phyloP scores from a whole-genome alignment of 2,797 vertebrate genomes.

The Lutjanus argentimaculatus region DNA sequence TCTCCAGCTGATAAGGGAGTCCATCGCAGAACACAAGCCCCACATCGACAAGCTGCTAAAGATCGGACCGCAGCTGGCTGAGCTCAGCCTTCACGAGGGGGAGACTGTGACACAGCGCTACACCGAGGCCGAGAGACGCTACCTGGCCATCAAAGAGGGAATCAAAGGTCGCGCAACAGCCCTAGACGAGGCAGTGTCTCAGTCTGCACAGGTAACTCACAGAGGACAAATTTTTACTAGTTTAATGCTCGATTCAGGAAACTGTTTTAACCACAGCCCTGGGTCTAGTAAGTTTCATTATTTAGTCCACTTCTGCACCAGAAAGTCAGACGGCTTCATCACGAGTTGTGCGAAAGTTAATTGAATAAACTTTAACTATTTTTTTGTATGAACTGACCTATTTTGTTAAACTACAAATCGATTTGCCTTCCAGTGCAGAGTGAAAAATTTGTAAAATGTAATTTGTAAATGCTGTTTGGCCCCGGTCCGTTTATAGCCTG shows the following conservation, averaged over 20 bases:
- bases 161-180: conserved; percentile 92
- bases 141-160: conserved; percentile 94
- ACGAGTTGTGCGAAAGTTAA: neutral
- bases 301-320: neutral
- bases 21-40: conserved; percentile 97
- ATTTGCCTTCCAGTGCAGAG: neutral
- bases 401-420: neutral
- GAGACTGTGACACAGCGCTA: conserved; percentile 90
- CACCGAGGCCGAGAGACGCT: conserved; percentile 87
- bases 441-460: neutral
- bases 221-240: neutral
- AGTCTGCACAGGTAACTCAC: conserved; percentile 93
- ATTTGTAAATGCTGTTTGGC: conserved; percentile 34
- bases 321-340: neutral
- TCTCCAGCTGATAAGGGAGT: conserved; percentile 93
- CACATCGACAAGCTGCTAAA: conserved; percentile 99
- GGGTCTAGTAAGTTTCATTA: neutral
- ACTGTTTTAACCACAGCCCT: conserved; percentile 15
- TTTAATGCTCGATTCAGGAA: neutral
- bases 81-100: conserved; percentile 93
- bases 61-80: conserved; percentile 95
- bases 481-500: conserved; percentile 31
- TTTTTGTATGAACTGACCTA: conserved; percentile 1
- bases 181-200: conserved; percentile 94
- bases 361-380: neutral